A percentile compares a stretch with the other conserved stretches of the same genome.
Evolutionary conservation across 2,113 vertebrate species (phyloP).

Genomic region (Tetrao urogallus): DNA sequence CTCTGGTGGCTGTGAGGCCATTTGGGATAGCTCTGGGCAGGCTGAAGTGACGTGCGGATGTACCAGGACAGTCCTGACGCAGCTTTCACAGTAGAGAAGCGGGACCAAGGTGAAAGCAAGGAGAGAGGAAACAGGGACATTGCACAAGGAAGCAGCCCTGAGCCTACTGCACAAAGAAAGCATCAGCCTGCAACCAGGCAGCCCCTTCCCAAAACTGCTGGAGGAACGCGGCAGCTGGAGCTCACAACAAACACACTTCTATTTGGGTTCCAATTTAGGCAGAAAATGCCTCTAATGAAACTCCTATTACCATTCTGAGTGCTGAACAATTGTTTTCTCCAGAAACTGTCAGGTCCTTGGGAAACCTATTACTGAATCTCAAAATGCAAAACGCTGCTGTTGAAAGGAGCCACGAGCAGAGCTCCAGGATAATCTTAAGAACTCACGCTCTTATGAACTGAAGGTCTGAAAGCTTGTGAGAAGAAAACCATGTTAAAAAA

Average conservation of each 20-base stretch:
- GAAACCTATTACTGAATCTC: neutral
- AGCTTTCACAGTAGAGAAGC: neutral
- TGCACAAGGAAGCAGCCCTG: neutral
- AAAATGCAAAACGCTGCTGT: neutral
- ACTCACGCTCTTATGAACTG: neutral
- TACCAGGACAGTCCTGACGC: neutral
- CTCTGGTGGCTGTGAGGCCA: neutral
- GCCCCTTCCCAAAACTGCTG: neutral
- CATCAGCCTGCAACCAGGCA: neutral
- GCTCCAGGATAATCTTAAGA: neutral
- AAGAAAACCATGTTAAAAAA: neutral
- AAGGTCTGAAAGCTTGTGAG: neutral
- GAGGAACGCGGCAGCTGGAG: neutral
- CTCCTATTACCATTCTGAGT: neutral
- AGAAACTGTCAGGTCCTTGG: neutral
- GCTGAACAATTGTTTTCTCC: neutral
- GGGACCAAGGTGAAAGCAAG: rapidly evolving
- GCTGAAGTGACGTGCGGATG: neutral
- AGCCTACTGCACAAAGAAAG: neutral
- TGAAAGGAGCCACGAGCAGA: neutral
- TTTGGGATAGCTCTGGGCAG: neutral
- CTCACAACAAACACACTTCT: neutral
- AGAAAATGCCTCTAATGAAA: neutral
- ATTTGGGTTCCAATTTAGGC: neutral
- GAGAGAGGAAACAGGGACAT: neutral